Percentiles rank a stretch among this genome's conserved stretches.
Conservation (phyloP, 1,140 invertebrate species). For the Teleopsis dalmanni region DNA sequence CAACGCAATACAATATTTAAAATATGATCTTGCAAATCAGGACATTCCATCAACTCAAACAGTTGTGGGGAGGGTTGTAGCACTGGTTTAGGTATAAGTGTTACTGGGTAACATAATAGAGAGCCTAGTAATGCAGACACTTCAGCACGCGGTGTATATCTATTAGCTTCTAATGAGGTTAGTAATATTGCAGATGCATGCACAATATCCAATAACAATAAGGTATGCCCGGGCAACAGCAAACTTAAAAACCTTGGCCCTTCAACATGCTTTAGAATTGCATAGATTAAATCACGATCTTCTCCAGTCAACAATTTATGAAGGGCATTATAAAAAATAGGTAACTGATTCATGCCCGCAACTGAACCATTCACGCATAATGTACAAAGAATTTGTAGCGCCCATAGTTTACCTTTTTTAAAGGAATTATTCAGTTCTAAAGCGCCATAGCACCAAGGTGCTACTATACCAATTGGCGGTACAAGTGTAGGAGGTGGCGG, state of each 20-base stretch:
- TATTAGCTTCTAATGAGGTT: constrained; percentile 64
- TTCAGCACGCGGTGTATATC: constrained; percentile 75
- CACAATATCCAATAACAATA: constrained; percentile 83
- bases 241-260: constrained; percentile 80
- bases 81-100: constrained; percentile 68
- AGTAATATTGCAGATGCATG: constrained; percentile 82
- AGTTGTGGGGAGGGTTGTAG: constrained; percentile 70
- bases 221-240: constrained; percentile 78
- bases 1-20: constrained; percentile 77
- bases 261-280: constrained; percentile 54
- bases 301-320: constrained; percentile 64
- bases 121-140: constrained; percentile 87
- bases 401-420: constrained; percentile 66
- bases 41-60: constrained; percentile 44
- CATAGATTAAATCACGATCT: constrained; percentile 54
- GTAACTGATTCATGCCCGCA: constrained; percentile 57
- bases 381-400: constrained; percentile 72
- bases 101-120: constrained; percentile 72
- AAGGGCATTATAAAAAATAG: constrained; percentile 80
- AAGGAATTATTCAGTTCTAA: constrained; percentile 56
- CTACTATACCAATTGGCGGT: constrained; percentile 74
- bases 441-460: constrained; percentile 84
- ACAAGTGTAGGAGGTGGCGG: constrained; percentile 63
- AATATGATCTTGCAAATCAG: constrained; percentile 70
- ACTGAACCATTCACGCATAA: constrained; percentile 52